Percentiles rank a stretch among this genome's conserved stretches.
phyloP scores from a whole-genome alignment of 2,888 invertebrate genomes.

The Entomobrya multifasciata region DNA sequence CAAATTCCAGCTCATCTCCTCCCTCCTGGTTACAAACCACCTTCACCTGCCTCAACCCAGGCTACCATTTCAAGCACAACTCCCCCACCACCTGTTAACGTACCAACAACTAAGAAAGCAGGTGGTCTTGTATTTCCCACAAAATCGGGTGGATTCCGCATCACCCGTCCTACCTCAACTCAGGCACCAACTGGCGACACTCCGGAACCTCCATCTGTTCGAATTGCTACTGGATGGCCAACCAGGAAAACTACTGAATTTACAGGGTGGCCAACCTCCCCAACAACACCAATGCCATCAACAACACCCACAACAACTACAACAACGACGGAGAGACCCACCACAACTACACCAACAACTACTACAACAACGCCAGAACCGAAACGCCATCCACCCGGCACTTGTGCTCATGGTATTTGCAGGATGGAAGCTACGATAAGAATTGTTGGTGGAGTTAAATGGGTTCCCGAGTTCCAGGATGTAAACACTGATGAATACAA shows the following conservation, averaged over 20 bases:
- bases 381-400: slow-evolving; percentile 82
- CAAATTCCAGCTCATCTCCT: slow-evolving; percentile 84
- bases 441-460: slow-evolving; percentile 89
- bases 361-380: slow-evolving; percentile 87
- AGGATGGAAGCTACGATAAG: slow-evolving; percentile 93
- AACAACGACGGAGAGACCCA: slow-evolving; percentile 82
- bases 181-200: slow-evolving; percentile 82
- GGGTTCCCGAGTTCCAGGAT: slow-evolving; percentile 93
- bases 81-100: slow-evolving; percentile 20
- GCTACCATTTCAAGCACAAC: slow-evolving; percentile 60
- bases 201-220: slow-evolving; percentile 84
- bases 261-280: slow-evolving; percentile 92
- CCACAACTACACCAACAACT: slow-evolving; percentile 85
- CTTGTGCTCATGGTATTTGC: slow-evolving; percentile 82
- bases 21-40: slow-evolving; percentile 84
- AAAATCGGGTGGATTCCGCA: slow-evolving; percentile 86
- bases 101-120: slow-evolving; percentile 76
- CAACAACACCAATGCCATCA: slow-evolving; percentile 86
- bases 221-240: slow-evolving; percentile 93
- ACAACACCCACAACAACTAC: slow-evolving; percentile 85
- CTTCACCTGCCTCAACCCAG: slow-evolving; percentile 49
- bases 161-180: slow-evolving; percentile 85
- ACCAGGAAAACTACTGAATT: slow-evolving; percentile 93
- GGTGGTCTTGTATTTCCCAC: slow-evolving; percentile 88
- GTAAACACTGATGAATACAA: slow-evolving; percentile 94